phyloP scores from a whole-genome alignment of 2,797 vertebrate species.

The Brachymystax lenok region DNA sequence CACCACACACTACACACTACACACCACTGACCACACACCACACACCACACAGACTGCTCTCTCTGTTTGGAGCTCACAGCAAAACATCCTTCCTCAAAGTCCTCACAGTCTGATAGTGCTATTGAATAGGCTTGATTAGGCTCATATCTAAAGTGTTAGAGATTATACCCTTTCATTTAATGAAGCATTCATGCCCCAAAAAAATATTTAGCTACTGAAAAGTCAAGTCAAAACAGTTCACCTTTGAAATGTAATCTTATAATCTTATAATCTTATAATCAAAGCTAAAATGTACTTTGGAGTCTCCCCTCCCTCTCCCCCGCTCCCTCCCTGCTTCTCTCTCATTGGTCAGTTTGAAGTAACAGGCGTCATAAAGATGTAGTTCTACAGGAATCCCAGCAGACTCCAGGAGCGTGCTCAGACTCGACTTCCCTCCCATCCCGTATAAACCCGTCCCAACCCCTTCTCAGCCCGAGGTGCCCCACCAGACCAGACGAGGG shows the following conservation, averaged over 20 bases:
- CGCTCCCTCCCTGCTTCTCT: slow-evolving; percentile 9
- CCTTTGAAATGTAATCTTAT: background rate
- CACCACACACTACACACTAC: background rate
- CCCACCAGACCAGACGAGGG: slow-evolving; percentile 3
- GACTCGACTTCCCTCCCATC: slow-evolving; percentile 28
- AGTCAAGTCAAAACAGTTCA: background rate
- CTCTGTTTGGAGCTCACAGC: background rate
- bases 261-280: no score
- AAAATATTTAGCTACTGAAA: background rate
- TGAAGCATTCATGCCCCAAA: background rate
- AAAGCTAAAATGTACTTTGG: background rate
- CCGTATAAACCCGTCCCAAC: slow-evolving; percentile 13
- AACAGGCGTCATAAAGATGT: slow-evolving; percentile 33
- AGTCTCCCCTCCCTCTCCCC: background rate
- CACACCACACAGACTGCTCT: background rate
- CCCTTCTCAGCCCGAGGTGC: slow-evolving; percentile 26
- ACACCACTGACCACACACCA: no score
- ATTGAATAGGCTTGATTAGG: no score
- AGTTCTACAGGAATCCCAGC: slow-evolving; percentile 38
- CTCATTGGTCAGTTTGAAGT: slow-evolving; percentile 32
- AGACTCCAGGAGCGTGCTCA: slow-evolving; percentile 36
- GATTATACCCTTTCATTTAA: background rate
- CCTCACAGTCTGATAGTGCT: background rate
- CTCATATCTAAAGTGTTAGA: background rate
- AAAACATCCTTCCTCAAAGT: background rate